phyloP scores from a whole-genome alignment of 2,888 invertebrate genomes.

The Nomada ferruginata region DNA sequence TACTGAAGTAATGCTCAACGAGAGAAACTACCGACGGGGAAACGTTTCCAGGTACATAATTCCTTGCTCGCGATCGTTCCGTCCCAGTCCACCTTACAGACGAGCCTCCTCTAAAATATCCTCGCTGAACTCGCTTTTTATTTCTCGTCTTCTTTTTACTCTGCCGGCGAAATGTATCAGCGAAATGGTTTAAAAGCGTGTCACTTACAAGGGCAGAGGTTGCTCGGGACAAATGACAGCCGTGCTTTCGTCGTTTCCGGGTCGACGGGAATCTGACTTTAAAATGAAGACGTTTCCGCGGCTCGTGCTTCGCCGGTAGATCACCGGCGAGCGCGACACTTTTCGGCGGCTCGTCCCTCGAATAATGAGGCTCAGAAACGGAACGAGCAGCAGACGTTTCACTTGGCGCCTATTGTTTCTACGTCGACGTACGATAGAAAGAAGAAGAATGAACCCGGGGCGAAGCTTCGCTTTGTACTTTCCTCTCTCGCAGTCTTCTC shows the following conservation, averaged over 20 bases:
- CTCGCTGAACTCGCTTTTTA: background rate
- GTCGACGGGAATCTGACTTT: conserved; percentile 51
- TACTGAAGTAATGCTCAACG: background rate
- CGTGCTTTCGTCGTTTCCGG: conserved; percentile 17
- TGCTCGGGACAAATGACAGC: conserved; percentile 34
- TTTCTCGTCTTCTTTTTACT: too few relatives aligned
- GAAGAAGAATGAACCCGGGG: background rate
- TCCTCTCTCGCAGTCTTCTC: background rate
- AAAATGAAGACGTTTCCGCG: conserved; percentile 51
- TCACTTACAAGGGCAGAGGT: conserved; percentile 17
- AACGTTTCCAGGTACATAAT: conserved; percentile 13
- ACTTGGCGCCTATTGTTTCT: conserved; percentile 45
- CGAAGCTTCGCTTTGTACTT: background rate
- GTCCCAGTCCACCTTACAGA: too few relatives aligned
- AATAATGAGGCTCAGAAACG: conserved; percentile 32
- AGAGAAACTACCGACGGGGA: background rate
- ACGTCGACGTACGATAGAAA: conserved; percentile 30
- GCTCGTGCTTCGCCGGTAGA: background rate
- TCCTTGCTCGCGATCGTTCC: conserved; percentile 7
- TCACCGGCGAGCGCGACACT: conserved; percentile 22
- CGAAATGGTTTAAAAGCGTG: conserved; percentile 24
- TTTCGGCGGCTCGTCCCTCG: conserved; percentile 40
- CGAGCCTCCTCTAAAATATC: background rate
- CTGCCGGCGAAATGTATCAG: background rate
- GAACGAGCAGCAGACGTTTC: conserved; percentile 7